Evolutionary conservation across 2,797 vertebrate genomes (phyloP).

Genomic region (Pangasius larnaudii): DNA sequence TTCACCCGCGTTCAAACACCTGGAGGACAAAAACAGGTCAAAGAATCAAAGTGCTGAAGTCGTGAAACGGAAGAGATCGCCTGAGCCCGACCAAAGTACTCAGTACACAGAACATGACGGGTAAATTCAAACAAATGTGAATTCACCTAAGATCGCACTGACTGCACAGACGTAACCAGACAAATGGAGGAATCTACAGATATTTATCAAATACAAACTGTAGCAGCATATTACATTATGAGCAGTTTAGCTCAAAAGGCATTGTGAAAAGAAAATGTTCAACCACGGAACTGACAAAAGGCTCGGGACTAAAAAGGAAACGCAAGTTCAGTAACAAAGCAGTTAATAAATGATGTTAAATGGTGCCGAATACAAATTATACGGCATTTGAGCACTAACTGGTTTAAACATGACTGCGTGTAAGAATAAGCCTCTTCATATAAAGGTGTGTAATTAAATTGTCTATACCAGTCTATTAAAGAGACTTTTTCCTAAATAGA

Average conservation of each 20-base stretch:
- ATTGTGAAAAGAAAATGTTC: no score
- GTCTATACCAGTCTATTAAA: no score
- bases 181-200: not conserved
- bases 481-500: no score
- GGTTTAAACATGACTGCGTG: no score
- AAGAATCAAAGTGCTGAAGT: constrained; percentile 4
- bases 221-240: not conserved
- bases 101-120: not conserved
- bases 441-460: no score
- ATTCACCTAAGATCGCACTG: not conserved
- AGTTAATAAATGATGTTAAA: no score
- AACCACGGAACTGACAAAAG: no score
- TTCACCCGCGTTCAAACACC: not conserved
- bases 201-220: not conserved
- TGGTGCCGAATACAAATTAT: no score
- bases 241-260: not conserved
- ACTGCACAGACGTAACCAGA: not conserved
- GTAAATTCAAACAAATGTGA: not conserved
- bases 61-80: not conserved
- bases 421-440: no score
- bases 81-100: constrained; percentile 17
- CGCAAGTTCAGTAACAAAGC: no score
- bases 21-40: not conserved
- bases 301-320: no score
- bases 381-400: no score